Evolutionary conservation across 2,888 invertebrate species (phyloP).

Genomic region (Neria commutata): DNA sequence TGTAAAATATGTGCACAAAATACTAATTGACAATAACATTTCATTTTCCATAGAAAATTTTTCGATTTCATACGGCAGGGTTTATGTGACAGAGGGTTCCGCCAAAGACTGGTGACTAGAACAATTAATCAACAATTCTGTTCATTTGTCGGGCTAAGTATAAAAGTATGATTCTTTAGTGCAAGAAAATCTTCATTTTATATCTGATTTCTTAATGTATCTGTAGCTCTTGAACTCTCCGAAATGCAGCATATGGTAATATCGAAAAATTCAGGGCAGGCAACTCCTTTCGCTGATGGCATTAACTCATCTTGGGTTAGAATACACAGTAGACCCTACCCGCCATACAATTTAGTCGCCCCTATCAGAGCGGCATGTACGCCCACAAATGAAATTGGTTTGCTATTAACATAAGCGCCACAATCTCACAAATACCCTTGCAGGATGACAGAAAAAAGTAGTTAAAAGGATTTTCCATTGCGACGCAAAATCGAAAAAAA

Average conservation of each 20-base stretch:
- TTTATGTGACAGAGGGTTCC: too few relatives aligned
- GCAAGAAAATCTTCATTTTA: too few relatives aligned
- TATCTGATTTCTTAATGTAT: too few relatives aligned
- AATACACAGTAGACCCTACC: neutral
- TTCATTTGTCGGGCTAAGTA: too few relatives aligned
- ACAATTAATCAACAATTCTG: too few relatives aligned
- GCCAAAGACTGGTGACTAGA: too few relatives aligned
- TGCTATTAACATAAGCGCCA: constrained; percentile 22
- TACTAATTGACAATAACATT: too few relatives aligned
- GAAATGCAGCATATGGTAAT: neutral
- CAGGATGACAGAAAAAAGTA: constrained; percentile 5
- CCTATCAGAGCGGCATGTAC: neutral
- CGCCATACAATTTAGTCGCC: neutral
- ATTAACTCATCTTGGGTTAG: constrained; percentile 10
- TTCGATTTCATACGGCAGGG: too few relatives aligned
- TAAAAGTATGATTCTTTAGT: too few relatives aligned
- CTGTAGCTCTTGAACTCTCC: too few relatives aligned
- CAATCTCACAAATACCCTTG: neutral
- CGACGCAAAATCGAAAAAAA: constrained; percentile 26
- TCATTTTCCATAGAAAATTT: too few relatives aligned
- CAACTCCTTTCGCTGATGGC: constrained; percentile 19
- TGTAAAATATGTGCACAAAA: too few relatives aligned
- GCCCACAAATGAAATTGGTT: constrained; percentile 23
- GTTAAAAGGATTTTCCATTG: constrained; percentile 34
- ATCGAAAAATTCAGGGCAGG: neutral